Evolutionary conservation across 2,113 vertebrate species (phyloP).

Genomic region (Heloderma charlesbogerti): DNA sequence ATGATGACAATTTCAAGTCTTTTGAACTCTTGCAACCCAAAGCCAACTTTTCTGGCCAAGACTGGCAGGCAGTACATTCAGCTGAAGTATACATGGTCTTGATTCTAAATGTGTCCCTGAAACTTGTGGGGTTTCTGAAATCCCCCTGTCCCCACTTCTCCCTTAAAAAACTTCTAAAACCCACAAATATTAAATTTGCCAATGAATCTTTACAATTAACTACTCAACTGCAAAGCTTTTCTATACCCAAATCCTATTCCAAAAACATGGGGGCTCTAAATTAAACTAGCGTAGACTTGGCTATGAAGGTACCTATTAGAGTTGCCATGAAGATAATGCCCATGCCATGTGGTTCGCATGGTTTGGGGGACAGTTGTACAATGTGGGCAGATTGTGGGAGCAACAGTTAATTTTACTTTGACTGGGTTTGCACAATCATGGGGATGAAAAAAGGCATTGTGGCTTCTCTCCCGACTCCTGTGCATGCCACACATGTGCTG

Average conservation of each 20-base stretch:
- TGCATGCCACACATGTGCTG: no score
- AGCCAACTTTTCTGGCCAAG: not conserved
- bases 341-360: not conserved
- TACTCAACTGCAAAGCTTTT: no score
- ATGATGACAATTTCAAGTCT: not conserved
- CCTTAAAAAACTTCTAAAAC: not conserved
- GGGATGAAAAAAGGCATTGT: no score
- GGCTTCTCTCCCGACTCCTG: no score
- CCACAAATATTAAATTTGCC: not conserved
- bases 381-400: not conserved
- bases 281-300: not conserved
- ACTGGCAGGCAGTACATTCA: not conserved
- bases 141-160: not conserved
- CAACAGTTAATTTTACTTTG: not conserved
- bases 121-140: not conserved
- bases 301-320: not conserved
- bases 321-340: not conserved
- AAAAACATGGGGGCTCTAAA: not conserved
- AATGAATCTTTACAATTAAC: no score
- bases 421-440: no score
- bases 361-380: no score
- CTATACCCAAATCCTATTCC: no score
- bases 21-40: not conserved
- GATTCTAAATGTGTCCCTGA: not conserved
- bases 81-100: no score